Conservation (phyloP, 2,888 invertebrate species). For the Orchestes rusci region DNA sequence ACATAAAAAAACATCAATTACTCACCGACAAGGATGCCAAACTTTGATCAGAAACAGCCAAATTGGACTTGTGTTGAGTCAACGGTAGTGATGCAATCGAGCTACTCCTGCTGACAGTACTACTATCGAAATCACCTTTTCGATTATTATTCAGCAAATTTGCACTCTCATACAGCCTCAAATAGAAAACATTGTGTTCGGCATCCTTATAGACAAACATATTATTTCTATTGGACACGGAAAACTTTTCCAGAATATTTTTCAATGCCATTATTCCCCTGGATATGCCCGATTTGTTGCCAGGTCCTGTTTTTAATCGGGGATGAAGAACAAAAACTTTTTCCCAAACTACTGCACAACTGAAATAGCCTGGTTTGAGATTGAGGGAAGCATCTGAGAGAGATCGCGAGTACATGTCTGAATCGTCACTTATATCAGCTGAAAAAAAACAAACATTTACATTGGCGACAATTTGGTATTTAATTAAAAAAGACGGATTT, state of each 20-base stretch:
- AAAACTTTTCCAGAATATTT: constrained; percentile 59
- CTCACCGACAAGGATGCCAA: constrained; percentile 36
- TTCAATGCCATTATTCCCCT: constrained; percentile 58
- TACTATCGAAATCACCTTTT: constrained; percentile 39
- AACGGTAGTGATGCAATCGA: constrained; percentile 47
- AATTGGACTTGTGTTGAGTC: constrained; percentile 37
- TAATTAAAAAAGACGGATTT: too few species aligned
- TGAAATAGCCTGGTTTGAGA: constrained; percentile 61
- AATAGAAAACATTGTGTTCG: constrained; percentile 55
- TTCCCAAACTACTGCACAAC: constrained; percentile 68
- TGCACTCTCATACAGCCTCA: constrained; percentile 35
- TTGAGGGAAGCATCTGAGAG: constrained; percentile 44
- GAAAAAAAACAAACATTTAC: not conserved
- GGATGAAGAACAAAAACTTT: constrained; percentile 63
- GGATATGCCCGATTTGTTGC: constrained; percentile 53
- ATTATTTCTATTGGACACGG: constrained; percentile 63
- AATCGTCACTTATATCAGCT: constrained; percentile 37
- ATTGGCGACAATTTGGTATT: too few species aligned
- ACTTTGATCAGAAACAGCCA: constrained; percentile 39
- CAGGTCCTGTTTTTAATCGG: constrained; percentile 57
- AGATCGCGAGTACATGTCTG: constrained; percentile 35
- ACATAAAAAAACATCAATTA: too few species aligned
- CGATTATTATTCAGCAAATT: constrained; percentile 2
- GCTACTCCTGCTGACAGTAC: constrained; percentile 47
- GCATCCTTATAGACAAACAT: constrained; percentile 70